A percentile compares a stretch with the other conserved stretches of the same genome.
Evolutionary conservation across 2,113 vertebrate genomes (phyloP).

Genomic region (Aphyosemion australe): DNA sequence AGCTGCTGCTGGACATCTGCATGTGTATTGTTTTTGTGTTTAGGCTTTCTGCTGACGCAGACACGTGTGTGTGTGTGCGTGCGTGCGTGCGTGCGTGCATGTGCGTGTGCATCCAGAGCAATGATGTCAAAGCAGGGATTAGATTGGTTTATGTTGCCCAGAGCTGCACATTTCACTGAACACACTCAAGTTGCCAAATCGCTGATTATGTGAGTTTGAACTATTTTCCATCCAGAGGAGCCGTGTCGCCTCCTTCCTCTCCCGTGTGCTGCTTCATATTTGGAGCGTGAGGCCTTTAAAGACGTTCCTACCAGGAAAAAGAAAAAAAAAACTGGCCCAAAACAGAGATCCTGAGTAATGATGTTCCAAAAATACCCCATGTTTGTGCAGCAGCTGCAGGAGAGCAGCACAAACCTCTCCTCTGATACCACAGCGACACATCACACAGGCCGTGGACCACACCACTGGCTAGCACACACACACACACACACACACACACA

Average conservation of each 20-base stretch:
- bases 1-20: slow-evolving; percentile 9
- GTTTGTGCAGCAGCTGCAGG: slow-evolving; percentile 39
- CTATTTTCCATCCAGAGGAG: slow-evolving; percentile 47
- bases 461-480: slow-evolving; percentile 52
- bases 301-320: slow-evolving; percentile 2
- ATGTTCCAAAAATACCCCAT: slow-evolving; percentile 57
- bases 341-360: slow-evolving; percentile 38
- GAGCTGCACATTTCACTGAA: slow-evolving; percentile 62
- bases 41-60: slow-evolving; percentile 43
- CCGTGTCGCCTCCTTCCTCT: background rate
- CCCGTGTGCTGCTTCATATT: slow-evolving; percentile 1
- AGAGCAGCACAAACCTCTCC: slow-evolving; percentile 45
- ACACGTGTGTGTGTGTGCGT: background rate
- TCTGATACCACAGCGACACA: slow-evolving; percentile 68
- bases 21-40: slow-evolving; percentile 43
- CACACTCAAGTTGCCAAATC: slow-evolving; percentile 52
- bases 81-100: slow-evolving; percentile 14
- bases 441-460: slow-evolving; percentile 66
- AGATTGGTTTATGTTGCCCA: slow-evolving; percentile 63
- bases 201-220: slow-evolving; percentile 58
- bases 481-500: slow-evolving; percentile 59
- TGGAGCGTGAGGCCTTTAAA: slow-evolving; percentile 23
- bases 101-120: slow-evolving; percentile 36
- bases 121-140: slow-evolving; percentile 70
- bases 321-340: slow-evolving; percentile 13